Conservation (phyloP, 2,888 invertebrate genomes). For the Parasteatoda lunata region DNA sequence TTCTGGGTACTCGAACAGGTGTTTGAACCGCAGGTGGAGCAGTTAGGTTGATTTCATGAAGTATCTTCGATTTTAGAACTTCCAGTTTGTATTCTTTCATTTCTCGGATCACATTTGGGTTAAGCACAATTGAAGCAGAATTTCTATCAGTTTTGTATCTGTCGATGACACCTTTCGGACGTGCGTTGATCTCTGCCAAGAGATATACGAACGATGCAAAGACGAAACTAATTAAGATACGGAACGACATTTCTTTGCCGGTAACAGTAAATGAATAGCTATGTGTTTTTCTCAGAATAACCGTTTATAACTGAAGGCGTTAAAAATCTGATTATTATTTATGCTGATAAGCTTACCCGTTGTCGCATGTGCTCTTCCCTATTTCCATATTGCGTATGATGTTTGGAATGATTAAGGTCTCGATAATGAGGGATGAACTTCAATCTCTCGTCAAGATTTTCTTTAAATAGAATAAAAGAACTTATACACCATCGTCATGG, state of each 20-base stretch:
- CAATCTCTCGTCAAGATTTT: not conserved
- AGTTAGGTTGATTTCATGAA: not conserved
- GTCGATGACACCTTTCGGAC: not conserved
- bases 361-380: not conserved
- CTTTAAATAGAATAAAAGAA: not conserved
- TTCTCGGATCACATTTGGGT: not conserved
- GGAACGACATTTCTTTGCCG: not conserved
- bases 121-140: not conserved
- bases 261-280: not conserved
- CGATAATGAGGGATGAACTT: slow-evolving; percentile 40
- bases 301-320: not conserved
- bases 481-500: not conserved
- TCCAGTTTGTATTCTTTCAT: not conserved
- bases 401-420: slow-evolving; percentile 22
- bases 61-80: not conserved
- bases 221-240: not conserved
- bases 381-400: slow-evolving; percentile 1
- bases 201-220: not conserved
- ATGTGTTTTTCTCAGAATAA: not conserved
- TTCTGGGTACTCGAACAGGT: not conserved
- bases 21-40: not conserved
- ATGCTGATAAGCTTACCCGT: not conserved
- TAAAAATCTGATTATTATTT: not conserved
- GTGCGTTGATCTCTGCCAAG: not conserved
- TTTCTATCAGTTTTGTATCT: not conserved